Base-by-base conservation (phyloP, 1,140 invertebrate species). In the Diuraphis noxia region DNA sequence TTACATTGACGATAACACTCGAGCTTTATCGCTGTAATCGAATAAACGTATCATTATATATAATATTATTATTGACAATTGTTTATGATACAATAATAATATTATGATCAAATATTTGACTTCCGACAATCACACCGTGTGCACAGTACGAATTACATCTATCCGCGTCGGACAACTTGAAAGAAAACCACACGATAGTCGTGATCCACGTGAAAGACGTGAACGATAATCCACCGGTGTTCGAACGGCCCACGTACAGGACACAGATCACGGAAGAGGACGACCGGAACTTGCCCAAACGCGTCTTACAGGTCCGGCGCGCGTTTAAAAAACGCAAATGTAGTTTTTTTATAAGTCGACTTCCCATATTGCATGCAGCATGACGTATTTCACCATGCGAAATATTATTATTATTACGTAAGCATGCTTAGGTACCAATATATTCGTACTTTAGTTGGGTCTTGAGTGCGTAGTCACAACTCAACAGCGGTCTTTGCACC, bases 201-300 rank as follows among this genome's bases (percentile, higher is more conserved):
- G 97, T 99, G 93, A 98, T 99, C 93, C 97, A 98, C 94, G 97
- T 99, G 92, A 98, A 98, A 94, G 98, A 98, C 93, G 97, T 98
- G 86, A 99, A 99, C 94, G 98, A 98, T 94, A 97, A 97, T 94
- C 95, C 95, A 34, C 97, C 97, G 3, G 96, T 97, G 92, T 99
- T 98, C 94, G 98, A 99, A 94, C 95, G 98, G 92, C 98, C 98
- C 43, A 98, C 97, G 86, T 99, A 98, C 94, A 96, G 97, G 93
- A 98, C 98, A 19, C 98, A 98, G 94, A 99, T 99, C 94, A 98
- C 97, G 9, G 98, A 98, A 94, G 98, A 98, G 94, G 98, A 98
- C 94, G 98, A 98, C 95, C 95, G 98, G 92, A 98, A 98, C 94
- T 95, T 99, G 93, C 98, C 98, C 91, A 98, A 98, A 95, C 96